These are phyloP conservation scores for Microcebus jonahi DNA, from an alignment of 2,113 vertebrate genomes.

Conservation along the genomic window DNA sequence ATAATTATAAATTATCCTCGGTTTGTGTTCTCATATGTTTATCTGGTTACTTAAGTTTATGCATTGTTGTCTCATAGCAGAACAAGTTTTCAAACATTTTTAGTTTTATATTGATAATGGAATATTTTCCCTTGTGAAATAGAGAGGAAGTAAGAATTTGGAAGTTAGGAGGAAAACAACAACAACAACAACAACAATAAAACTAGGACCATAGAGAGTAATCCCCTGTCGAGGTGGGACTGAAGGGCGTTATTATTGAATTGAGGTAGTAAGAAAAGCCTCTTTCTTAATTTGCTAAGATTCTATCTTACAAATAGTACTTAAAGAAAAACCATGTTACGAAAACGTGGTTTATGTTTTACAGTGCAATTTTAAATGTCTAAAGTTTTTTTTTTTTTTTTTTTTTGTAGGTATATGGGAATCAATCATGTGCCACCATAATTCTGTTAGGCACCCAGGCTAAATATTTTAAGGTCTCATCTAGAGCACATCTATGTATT, in stretches of 20 bases:
- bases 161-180: background rate
- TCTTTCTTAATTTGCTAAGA: background rate
- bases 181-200: no score
- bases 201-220: rapidly evolving
- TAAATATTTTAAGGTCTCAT: background rate
- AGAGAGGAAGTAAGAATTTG: background rate
- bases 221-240: background rate
- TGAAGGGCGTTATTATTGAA: background rate
- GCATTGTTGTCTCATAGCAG: background rate
- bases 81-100: background rate
- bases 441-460: background rate
- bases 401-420: background rate
- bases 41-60: background rate
- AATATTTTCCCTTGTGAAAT: background rate
- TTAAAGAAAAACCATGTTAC: background rate
- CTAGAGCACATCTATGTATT: background rate
- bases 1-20: background rate
- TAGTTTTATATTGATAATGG: background rate
- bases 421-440: background rate
- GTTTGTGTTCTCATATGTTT: background rate
- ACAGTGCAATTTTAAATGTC: background rate
- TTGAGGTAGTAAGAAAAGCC: background rate
- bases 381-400: no score
- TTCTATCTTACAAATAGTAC: background rate
- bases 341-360: background rate